A percentile compares a stretch with the other conserved stretches of the same genome.
These are phyloP conservation scores for Chaetodon auriga DNA, from an alignment of 2,113 vertebrate species.

Conservation along the genomic window DNA sequence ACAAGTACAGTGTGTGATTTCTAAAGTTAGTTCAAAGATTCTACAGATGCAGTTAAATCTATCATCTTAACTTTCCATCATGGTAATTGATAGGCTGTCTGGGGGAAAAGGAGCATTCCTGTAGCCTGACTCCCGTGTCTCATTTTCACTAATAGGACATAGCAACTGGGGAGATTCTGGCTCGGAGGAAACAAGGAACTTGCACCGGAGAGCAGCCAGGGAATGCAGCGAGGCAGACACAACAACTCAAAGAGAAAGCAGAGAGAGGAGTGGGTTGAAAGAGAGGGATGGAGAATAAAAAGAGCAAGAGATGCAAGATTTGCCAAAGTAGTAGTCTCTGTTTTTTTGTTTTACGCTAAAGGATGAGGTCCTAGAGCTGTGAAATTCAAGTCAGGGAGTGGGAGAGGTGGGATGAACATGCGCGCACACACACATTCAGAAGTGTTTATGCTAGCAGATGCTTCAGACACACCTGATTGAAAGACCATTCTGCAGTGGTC, in stretches of 20 bases:
- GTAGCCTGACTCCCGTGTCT: slow-evolving; percentile 67
- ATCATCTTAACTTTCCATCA: slow-evolving; percentile 71
- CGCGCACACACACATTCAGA: slow-evolving; percentile 27
- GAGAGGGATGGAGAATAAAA: slow-evolving; percentile 32
- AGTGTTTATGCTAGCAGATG: slow-evolving; percentile 60
- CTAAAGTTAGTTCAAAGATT: slow-evolving; percentile 54
- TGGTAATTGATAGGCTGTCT: slow-evolving; percentile 73
- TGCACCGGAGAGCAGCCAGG: neutral
- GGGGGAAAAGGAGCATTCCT: slow-evolving; percentile 68
- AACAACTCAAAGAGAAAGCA: slow-evolving; percentile 54
- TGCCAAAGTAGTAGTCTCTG: slow-evolving; percentile 71
- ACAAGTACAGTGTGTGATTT: slow-evolving; percentile 54
- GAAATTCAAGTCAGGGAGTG: slow-evolving; percentile 66
- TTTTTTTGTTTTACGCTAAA: slow-evolving; percentile 64
- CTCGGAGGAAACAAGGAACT: slow-evolving; percentile 29
- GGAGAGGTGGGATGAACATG: slow-evolving; percentile 46
- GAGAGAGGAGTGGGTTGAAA: slow-evolving; percentile 17
- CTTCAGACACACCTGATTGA: slow-evolving; percentile 70
- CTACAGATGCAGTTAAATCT: slow-evolving; percentile 61
- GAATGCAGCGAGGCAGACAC: slow-evolving; percentile 59
- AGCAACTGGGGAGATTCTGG: slow-evolving; percentile 39
- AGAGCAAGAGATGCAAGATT: neutral
- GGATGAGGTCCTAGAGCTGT: slow-evolving; percentile 63
- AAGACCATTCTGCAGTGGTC: slow-evolving; percentile 61
- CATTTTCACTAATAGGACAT: slow-evolving; percentile 70